A percentile compares a stretch with the other conserved stretches of the same genome.
These are phyloP conservation scores for Onychostoma macrolepis DNA, from an alignment of 2,113 vertebrate genomes.

Conservation along the genomic window DNA sequence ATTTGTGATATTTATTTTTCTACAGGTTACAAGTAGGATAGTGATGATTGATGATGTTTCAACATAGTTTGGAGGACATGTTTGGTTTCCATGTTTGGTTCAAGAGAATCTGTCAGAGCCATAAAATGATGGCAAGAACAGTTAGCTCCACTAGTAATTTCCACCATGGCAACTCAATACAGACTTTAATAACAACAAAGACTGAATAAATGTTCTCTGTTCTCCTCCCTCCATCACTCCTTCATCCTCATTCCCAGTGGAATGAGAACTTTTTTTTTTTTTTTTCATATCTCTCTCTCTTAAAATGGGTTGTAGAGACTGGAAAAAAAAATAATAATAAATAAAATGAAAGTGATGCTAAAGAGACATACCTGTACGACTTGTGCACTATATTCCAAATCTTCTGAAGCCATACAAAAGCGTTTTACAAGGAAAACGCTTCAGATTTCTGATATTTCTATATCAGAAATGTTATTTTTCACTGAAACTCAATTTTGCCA, in stretches of 20 bases:
- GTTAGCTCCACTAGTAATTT: constrained; percentile 17
- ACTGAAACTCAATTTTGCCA: not conserved
- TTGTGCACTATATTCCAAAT: not conserved
- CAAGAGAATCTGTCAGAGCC: constrained; percentile 17
- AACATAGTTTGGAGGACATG: not conserved
- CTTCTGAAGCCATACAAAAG: not conserved
- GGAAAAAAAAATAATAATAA: no score
- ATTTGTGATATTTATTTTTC: not conserved
- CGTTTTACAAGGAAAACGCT: not conserved
- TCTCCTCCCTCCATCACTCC: not conserved
- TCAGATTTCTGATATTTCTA: no score
- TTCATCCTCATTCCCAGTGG: not conserved
- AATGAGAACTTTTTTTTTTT: not conserved
- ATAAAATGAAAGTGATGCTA: no score
- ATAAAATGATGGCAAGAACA: constrained; percentile 39
- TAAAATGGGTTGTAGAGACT: not conserved
- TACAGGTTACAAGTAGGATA: not conserved
- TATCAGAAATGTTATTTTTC: not conserved
- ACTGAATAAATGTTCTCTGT: constrained; percentile 8
- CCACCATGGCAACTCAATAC: constrained; percentile 17
- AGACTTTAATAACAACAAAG: constrained; percentile 34
- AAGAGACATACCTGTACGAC: no score
- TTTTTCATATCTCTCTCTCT: not conserved
- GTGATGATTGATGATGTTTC: constrained; percentile 11
- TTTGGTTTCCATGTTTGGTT: constrained; percentile 4